phyloP scores from a whole-genome alignment of 2,888 invertebrate genomes.

The Amaurobius ferox region DNA sequence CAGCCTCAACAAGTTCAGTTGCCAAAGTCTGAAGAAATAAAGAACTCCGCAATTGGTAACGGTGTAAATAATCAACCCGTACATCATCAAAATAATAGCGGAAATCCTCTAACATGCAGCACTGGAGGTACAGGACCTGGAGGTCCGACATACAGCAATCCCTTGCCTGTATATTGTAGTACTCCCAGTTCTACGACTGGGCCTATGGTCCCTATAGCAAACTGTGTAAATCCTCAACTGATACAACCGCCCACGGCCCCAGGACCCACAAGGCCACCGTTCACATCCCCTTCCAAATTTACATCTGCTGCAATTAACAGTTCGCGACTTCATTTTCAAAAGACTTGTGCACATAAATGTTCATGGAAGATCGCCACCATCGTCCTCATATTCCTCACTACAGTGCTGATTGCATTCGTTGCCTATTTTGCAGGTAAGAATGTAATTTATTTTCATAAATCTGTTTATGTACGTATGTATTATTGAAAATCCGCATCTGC shows the following conservation, averaged over 20 bases:
- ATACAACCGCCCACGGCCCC: conserved; percentile 72
- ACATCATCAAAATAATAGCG: conserved; percentile 22
- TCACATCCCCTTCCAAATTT: conserved; percentile 50
- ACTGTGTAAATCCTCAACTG: conserved; percentile 74
- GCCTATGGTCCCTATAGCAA: conserved; percentile 74
- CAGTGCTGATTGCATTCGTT: conserved; percentile 88
- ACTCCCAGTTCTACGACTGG: conserved; percentile 74
- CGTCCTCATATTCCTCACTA: conserved; percentile 88
- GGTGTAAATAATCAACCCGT: conserved; percentile 38
- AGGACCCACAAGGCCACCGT: conserved; percentile 52
- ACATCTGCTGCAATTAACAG: conserved; percentile 62
- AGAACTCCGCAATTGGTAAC: conserved; percentile 45
- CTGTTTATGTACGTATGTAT: too few species aligned
- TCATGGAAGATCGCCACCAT: conserved; percentile 95
- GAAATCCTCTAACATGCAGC: conserved; percentile 44
- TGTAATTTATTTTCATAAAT: too few species aligned
- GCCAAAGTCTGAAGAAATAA: conserved; percentile 40
- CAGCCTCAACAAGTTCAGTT: conserved; percentile 71
- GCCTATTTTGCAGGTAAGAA: conserved; percentile 90
- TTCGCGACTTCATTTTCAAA: conserved; percentile 70
- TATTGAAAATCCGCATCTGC: too few species aligned
- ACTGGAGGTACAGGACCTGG: conserved; percentile 40
- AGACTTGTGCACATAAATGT: conserved; percentile 79
- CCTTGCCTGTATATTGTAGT: conserved; percentile 73
- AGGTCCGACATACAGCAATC: conserved; percentile 73